These are phyloP conservation scores for Alexandromys fortis DNA, from an alignment of 2,113 vertebrate genomes.

Conservation along the genomic window DNA sequence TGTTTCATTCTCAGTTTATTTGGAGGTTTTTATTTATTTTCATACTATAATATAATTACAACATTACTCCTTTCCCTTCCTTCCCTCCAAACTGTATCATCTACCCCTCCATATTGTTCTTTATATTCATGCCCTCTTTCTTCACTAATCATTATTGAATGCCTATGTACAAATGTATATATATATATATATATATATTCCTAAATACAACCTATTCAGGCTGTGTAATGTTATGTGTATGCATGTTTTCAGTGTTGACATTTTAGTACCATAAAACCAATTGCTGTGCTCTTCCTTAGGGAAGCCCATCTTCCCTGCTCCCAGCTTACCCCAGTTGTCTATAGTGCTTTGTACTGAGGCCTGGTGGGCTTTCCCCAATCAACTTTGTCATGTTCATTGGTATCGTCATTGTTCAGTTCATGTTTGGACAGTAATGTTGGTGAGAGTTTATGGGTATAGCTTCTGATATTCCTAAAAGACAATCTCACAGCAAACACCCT, in stretches of 20 bases:
- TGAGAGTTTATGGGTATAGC: not conserved
- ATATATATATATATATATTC: not conserved
- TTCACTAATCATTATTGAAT: not conserved
- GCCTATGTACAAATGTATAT: not conserved
- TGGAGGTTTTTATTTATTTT: not conserved
- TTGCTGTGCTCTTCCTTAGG: not conserved
- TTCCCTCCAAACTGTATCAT: not conserved
- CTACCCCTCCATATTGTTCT: not conserved
- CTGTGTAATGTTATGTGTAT: not conserved
- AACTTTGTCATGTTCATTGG: not conserved
- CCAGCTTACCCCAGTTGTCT: not conserved
- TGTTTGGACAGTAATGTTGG: not conserved
- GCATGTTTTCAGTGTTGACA: not conserved
- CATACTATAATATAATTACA: not conserved
- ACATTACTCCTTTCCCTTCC: not conserved
- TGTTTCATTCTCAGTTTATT: not conserved
- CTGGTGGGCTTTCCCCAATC: not conserved
- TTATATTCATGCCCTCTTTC: not conserved
- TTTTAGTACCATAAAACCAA: not conserved
- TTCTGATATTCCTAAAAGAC: not conserved
- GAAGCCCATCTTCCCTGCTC: not conserved
- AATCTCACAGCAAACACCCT: not conserved
- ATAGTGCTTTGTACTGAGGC: not conserved
- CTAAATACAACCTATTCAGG: not conserved
- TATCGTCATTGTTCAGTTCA: not conserved